phyloP scores from a whole-genome alignment of 2,797 vertebrate species.

The Halcyon badia region DNA sequence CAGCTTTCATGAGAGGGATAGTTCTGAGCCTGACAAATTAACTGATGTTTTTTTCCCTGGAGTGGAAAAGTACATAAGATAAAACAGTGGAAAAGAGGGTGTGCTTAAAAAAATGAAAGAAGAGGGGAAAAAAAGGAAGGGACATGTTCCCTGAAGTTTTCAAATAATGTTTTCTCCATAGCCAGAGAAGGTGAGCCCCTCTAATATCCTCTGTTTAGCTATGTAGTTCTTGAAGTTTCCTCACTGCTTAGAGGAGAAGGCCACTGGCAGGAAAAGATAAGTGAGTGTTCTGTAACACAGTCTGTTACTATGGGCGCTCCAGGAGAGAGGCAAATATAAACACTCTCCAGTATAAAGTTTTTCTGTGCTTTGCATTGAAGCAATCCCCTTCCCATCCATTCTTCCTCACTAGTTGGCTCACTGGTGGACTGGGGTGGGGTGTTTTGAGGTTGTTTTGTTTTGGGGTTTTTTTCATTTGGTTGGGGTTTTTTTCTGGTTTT shows the following conservation, averaged over 20 bases:
- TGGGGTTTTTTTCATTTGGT: too few relatives aligned
- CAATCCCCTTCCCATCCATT: neutral
- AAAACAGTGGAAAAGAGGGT: neutral
- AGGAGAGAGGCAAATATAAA: neutral
- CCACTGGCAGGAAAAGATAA: neutral
- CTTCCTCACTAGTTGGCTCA: neutral
- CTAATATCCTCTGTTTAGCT: neutral
- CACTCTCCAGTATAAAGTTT: neutral
- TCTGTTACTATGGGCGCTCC: neutral
- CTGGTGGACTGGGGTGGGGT: neutral
- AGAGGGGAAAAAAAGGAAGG: neutral
- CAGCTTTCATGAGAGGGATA: neutral
- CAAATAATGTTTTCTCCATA: neutral
- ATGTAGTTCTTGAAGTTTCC: neutral
- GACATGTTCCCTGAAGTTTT: neutral
- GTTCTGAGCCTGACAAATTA: neutral
- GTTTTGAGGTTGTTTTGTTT: too few relatives aligned
- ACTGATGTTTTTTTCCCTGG: neutral
- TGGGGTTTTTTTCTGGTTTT: too few relatives aligned
- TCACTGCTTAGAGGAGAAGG: neutral
- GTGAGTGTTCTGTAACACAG: neutral
- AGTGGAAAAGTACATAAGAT: fast-evolving
- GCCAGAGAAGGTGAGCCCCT: neutral
- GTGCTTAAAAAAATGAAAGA: neutral
- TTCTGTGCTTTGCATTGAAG: neutral